Base-by-base conservation (phyloP, 2,888 invertebrate genomes). In the Lycophotia porphyrea region DNA sequence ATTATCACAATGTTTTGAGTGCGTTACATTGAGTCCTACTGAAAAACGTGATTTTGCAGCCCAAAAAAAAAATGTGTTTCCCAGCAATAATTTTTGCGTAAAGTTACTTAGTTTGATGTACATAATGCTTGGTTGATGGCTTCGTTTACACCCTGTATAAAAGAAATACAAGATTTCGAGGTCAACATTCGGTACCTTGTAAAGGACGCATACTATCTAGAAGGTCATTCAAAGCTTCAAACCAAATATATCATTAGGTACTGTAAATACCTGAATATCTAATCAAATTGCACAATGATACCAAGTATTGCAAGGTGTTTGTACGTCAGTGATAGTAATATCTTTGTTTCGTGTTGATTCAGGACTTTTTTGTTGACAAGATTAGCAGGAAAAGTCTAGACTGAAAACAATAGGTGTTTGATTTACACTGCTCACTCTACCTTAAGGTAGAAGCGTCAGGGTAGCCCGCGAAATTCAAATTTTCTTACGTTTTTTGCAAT, bases 231-330 rank as follows among this genome's bases (percentile, higher is more conserved):
- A 42, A 34, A 55, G 24, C 27, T 27, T 49, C 34, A 39, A 47
- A 55, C n/a, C 5, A 75, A 66, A 64, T 21, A 58, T 34, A 68
- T 78, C 1, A 68, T 71, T 47, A n/a, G n/a, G n/a, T n/a, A 73
- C 18, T 0, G 55, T 65, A 84, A 73, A 73, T 69, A 81, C 21
- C 24, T 47, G 42, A 78, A 39, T 49, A 73, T 66, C 13, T 81
- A 84, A 84, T 80, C 74, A 79, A 79, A 67, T 66, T 79, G 42
- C 61, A 66, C 68, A 77, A 63, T 31, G 68, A 82, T 82, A 79
- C 34, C 34, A 27, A 49, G 36, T 64, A 11, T 24, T 47, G 42
- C 15, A 47, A 47, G 44, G 31, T 47, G 47, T 82, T 49, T 49
- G 55, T 55, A 47, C 15, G 13, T 67, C 34, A 47, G 21, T 63